phyloP scores from a whole-genome alignment of 2,113 vertebrate genomes.

The Salvelinus fontinalis region DNA sequence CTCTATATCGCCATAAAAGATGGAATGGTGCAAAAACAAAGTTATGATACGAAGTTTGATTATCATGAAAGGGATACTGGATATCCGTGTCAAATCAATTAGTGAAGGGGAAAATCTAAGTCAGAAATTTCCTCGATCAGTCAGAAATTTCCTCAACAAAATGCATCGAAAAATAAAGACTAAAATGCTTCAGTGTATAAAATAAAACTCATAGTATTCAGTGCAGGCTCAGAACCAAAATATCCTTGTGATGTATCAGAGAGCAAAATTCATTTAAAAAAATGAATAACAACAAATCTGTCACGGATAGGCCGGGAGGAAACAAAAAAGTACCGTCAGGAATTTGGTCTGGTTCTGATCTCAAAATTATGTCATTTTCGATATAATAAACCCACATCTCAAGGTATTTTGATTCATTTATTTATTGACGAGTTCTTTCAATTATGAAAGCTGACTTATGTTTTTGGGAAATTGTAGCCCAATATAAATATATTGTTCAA shows the following conservation, averaged over 20 bases:
- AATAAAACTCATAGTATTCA: slow-evolving; percentile 45
- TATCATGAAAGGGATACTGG: slow-evolving; percentile 81
- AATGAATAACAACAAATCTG: not conserved
- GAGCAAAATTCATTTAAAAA: not conserved
- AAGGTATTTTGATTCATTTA: too few species aligned
- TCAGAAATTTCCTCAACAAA: slow-evolving; percentile 43
- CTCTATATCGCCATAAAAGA: slow-evolving; percentile 74
- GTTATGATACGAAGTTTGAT: slow-evolving; percentile 76
- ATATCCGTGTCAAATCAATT: slow-evolving; percentile 82
- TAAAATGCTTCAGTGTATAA: slow-evolving; percentile 52
- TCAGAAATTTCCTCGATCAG: slow-evolving; percentile 70
- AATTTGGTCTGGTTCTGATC: not conserved
- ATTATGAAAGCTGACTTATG: too few species aligned
- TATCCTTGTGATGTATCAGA: slow-evolving; percentile 40
- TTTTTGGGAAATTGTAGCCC: too few species aligned
- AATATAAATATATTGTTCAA: too few species aligned
- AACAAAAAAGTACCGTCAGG: not conserved
- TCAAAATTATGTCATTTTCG: too few species aligned
- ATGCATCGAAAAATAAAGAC: slow-evolving; percentile 67
- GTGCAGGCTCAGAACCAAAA: slow-evolving; percentile 31
- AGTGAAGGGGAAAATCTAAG: slow-evolving; percentile 68
- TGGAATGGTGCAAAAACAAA: slow-evolving; percentile 57
- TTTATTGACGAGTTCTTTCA: too few species aligned
- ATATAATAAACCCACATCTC: too few species aligned
- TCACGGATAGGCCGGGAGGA: not conserved